A percentile compares a stretch with the other conserved stretches of the same genome.
These are phyloP conservation scores for Liparis tanakae DNA, from an alignment of 2,797 vertebrate species.

Conservation along the genomic window DNA sequence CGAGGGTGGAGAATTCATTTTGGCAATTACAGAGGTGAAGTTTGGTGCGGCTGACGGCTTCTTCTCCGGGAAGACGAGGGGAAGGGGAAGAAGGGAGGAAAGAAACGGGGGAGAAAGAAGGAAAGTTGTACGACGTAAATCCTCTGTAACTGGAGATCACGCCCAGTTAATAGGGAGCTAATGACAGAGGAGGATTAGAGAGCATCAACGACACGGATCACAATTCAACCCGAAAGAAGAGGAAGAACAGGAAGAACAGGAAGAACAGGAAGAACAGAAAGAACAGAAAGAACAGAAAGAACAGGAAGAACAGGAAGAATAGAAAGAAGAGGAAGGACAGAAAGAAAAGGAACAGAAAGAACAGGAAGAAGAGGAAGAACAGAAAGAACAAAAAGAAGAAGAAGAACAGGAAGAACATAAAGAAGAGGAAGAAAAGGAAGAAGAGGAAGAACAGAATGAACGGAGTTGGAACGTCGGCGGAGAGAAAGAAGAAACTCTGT, in stretches of 20 bases:
- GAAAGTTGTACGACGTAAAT: constrained; percentile 59
- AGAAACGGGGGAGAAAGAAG: constrained; percentile 16
- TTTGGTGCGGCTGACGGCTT: constrained; percentile 61
- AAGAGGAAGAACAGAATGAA: no score
- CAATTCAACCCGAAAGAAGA: constrained; percentile 28
- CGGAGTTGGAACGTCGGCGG: constrained; percentile 28
- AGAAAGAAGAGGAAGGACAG: no score
- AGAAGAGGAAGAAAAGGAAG: no score
- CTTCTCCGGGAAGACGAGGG: constrained; percentile 63
- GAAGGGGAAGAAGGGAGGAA: constrained; percentile 10
- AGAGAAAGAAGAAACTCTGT: constrained; percentile 2
- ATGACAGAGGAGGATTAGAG: constrained; percentile 68
- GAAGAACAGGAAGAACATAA: no score
- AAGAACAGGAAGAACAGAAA: no score
- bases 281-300: no score
- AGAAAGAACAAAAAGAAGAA: no score
- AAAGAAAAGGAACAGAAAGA: no score
- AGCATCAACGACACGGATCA: constrained; percentile 51
- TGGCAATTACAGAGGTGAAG: constrained; percentile 73
- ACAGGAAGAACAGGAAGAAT: no score
- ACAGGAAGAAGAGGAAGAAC: no score
- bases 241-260: no score
- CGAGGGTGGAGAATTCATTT: constrained; percentile 74
- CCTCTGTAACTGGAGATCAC: constrained; percentile 66
- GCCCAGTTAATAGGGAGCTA: constrained; percentile 67